These are phyloP conservation scores for Agraylea sexmaculata DNA, from an alignment of 1,140 invertebrate species.

Conservation along the genomic window DNA sequence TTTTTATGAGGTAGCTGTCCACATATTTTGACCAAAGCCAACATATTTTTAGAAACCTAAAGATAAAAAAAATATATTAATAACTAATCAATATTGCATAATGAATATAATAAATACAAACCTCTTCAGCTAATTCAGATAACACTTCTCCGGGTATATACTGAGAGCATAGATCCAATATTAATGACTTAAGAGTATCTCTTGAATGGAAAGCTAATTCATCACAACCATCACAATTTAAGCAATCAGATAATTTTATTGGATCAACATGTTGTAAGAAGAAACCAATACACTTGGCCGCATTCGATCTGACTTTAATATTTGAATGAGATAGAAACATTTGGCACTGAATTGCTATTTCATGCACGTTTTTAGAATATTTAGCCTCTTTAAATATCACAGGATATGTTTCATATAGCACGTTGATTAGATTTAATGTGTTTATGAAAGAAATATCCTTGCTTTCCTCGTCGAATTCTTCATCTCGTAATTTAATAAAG, in stretches of 20 bases:
- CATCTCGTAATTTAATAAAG: slow-evolving; percentile 31
- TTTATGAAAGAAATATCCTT: slow-evolving; percentile 44
- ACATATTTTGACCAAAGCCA: slow-evolving; percentile 11
- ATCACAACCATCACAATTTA: slow-evolving; percentile 33
- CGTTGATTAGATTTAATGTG: slow-evolving; percentile 41
- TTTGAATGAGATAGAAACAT: slow-evolving; percentile 47
- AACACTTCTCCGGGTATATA: slow-evolving; percentile 47
- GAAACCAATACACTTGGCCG: slow-evolving; percentile 61
- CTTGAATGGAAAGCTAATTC: slow-evolving; percentile 47
- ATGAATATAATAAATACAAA: slow-evolving; percentile 24
- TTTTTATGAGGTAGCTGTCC: slow-evolving; percentile 10
- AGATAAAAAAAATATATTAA: slow-evolving; percentile 20
- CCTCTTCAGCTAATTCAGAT: slow-evolving; percentile 52
- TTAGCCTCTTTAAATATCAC: slow-evolving; percentile 31
- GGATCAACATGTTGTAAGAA: slow-evolving; percentile 52
- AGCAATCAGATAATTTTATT: slow-evolving; percentile 46
- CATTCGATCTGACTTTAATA: slow-evolving; percentile 57
- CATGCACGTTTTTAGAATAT: slow-evolving; percentile 34
- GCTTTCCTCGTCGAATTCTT: slow-evolving; percentile 33
- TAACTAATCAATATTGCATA: slow-evolving; percentile 9
- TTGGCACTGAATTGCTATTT: slow-evolving; percentile 63
- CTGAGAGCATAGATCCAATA: slow-evolving; percentile 62
- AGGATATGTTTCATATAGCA: slow-evolving; percentile 38
- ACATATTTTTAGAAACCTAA: slow-evolving; percentile 16
- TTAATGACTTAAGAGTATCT: slow-evolving; percentile 49